Evolutionary conservation across 2,113 vertebrate genomes (phyloP).

Genomic region (Marmota monax): DNA sequence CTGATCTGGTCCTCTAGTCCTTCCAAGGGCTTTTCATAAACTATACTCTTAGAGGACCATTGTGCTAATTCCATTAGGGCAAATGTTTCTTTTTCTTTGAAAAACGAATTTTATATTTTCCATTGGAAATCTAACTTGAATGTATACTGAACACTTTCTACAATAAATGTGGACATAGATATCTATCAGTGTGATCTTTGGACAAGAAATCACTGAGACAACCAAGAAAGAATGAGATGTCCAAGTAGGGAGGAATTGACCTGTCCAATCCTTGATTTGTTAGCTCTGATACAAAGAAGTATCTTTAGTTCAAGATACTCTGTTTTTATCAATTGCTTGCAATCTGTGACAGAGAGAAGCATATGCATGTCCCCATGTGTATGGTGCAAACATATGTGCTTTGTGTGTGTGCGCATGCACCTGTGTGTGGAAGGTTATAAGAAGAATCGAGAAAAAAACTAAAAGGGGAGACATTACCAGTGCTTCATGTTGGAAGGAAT

Average conservation of each 20-base stretch:
- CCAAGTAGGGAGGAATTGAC: background rate
- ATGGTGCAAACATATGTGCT: too few relatives aligned
- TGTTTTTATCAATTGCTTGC: background rate
- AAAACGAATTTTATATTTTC: background rate
- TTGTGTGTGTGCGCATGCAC: fast-evolving
- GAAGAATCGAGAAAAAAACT: background rate
- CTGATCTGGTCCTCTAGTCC: background rate
- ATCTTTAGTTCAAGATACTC: background rate
- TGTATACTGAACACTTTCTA: background rate
- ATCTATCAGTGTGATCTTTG: background rate
- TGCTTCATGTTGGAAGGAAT: slow-evolving; percentile 15
- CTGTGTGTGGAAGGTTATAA: background rate
- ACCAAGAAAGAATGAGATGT: background rate
- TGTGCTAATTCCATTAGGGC: background rate
- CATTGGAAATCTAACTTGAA: background rate
- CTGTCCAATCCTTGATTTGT: background rate
- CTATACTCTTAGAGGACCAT: background rate
- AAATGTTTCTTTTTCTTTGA: background rate
- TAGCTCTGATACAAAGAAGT: background rate
- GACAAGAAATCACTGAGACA: background rate
- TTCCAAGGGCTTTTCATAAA: background rate
- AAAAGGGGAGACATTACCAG: background rate
- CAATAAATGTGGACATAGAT: background rate
- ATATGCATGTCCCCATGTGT: fast-evolving
- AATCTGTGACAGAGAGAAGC: background rate